Conservation (phyloP, 2,888 invertebrate species). For the Lampropteryx suffumata region DNA sequence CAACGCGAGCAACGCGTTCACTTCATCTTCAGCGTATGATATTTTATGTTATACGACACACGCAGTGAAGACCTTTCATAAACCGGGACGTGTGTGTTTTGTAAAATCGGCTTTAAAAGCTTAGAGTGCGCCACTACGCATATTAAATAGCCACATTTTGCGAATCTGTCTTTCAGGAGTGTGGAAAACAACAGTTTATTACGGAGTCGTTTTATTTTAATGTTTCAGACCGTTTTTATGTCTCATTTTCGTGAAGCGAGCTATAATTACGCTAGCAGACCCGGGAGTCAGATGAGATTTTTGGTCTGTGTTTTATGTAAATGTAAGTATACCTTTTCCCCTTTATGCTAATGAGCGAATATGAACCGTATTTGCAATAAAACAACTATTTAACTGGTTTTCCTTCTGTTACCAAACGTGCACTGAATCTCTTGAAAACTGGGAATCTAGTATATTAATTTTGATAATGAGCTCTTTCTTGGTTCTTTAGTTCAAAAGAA, state of each 20-base stretch:
- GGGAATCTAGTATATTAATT: too few species aligned
- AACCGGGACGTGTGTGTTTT: constrained; percentile 38
- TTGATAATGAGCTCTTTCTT: too few species aligned
- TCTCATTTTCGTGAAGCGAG: constrained; percentile 67
- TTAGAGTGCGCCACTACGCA: constrained; percentile 39
- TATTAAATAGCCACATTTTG: constrained; percentile 40
- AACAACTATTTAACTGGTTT: constrained; percentile 59
- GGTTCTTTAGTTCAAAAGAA: too few species aligned
- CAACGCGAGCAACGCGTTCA: constrained; percentile 18
- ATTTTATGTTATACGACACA: constrained; percentile 34
- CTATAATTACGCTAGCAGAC: constrained; percentile 63
- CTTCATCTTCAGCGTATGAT: constrained; percentile 32
- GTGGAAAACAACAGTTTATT: constrained; percentile 46
- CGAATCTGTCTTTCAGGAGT: constrained; percentile 33
- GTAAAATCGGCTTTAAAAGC: constrained; percentile 37
- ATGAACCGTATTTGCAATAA: constrained; percentile 54
- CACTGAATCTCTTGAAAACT: constrained; percentile 7
- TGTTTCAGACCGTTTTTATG: constrained; percentile 59
- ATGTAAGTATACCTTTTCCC: constrained; percentile 49
- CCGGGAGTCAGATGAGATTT: constrained; percentile 58
- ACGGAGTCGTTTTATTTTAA: constrained; percentile 45
- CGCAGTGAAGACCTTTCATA: constrained; percentile 36
- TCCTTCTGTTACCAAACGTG: constrained; percentile 27
- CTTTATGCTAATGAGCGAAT: constrained; percentile 67
- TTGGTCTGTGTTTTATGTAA: constrained; percentile 69